A percentile compares a stretch with the other conserved stretches of the same genome.
These are phyloP conservation scores for Smutsia temminckii DNA, from an alignment of 2,797 vertebrate species.

Conservation along the genomic window DNA sequence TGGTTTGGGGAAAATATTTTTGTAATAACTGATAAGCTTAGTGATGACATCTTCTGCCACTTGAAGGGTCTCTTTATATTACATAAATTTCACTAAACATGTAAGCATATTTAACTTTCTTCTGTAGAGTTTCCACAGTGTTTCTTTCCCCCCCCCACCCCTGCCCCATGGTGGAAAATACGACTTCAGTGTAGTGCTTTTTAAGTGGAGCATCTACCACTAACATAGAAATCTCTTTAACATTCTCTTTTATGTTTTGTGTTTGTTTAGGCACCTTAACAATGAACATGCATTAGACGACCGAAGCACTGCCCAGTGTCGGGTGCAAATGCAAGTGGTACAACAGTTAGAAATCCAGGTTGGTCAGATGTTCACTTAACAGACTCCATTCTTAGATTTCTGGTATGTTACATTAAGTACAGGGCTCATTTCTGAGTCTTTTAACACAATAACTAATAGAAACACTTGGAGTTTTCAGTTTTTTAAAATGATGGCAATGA, in stretches of 20 bases:
- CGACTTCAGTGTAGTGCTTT: background rate
- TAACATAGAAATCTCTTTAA: background rate
- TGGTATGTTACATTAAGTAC: background rate
- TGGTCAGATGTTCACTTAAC: conserved; percentile 68
- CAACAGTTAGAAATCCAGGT: conserved; percentile 99
- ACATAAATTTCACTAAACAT: background rate
- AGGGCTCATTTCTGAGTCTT: background rate
- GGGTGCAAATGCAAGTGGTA: conserved; percentile 99
- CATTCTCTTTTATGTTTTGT: conserved; percentile 65
- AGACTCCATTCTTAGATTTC: conserved; percentile 25
- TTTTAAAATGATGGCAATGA: background rate
- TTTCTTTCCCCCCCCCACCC: background rate
- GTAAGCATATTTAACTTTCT: background rate
- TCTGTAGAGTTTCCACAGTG: background rate
- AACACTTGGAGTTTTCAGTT: background rate
- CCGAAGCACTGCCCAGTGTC: conserved; percentile 98
- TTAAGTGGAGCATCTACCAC: background rate
- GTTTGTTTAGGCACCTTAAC: conserved; percentile 95
- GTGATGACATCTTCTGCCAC: background rate
- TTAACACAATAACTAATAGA: background rate
- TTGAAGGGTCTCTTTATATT: background rate
- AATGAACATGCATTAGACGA: conserved; percentile 98
- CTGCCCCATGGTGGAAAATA: background rate
- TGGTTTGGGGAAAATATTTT: conserved; percentile 18
- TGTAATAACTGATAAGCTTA: conserved; percentile 10